Conservation (phyloP, 2,797 vertebrate species). For the Phoeniculus purpureus region DNA sequence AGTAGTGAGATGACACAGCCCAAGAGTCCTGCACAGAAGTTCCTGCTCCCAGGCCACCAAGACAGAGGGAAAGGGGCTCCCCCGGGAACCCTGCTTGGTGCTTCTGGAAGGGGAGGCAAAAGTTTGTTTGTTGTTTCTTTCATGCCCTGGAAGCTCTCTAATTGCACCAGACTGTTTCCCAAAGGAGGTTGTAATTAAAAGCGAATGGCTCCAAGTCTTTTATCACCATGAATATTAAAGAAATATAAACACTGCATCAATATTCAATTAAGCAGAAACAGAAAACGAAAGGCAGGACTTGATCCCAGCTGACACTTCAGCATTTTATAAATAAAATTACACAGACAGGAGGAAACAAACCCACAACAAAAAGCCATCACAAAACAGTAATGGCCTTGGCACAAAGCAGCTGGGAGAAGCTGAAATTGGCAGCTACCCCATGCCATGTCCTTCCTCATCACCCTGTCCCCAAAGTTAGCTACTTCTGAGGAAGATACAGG, state of each 20-base stretch:
- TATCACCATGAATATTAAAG: slow-evolving; percentile 79
- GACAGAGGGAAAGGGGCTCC: not conserved
- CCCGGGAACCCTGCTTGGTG: not conserved
- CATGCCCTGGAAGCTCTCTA: slow-evolving; percentile 43
- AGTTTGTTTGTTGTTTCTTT: slow-evolving; percentile 51
- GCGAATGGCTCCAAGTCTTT: slow-evolving; percentile 74
- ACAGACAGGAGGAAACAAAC: not conserved
- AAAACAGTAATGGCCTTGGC: not conserved
- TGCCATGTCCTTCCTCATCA: not conserved
- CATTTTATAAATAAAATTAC: not conserved
- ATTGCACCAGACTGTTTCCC: slow-evolving; percentile 71
- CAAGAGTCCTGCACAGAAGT: not conserved
- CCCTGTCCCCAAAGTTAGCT: not conserved
- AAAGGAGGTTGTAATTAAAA: slow-evolving; percentile 75
- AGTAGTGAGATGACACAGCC: not conserved
- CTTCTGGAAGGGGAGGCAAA: not conserved
- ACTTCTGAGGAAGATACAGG: not conserved
- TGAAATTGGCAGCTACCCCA: not conserved
- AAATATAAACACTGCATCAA: slow-evolving; percentile 74
- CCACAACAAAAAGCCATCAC: not conserved
- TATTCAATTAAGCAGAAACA: slow-evolving; percentile 72
- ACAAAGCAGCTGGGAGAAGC: not conserved
- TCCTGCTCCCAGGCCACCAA: not conserved
- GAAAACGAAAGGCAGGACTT: slow-evolving; percentile 61
- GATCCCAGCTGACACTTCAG: slow-evolving; percentile 3